A percentile compares a stretch with the other conserved stretches of the same genome.
Evolutionary conservation across 1,140 invertebrate genomes (phyloP).

Genomic region (Luehdorfia chinensis): DNA sequence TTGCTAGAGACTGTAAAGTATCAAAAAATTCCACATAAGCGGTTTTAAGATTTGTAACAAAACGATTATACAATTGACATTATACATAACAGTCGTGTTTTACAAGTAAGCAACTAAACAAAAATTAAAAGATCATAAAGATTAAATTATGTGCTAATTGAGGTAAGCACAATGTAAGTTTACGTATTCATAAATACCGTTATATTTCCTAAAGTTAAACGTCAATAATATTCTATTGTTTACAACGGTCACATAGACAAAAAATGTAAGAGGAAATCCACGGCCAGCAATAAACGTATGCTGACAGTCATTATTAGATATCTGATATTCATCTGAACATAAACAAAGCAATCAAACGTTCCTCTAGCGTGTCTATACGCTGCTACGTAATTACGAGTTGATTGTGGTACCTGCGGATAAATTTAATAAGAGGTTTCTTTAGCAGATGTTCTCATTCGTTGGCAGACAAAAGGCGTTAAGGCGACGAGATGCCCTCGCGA

Average conservation of each 20-base stretch:
- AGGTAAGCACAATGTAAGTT: too few species aligned
- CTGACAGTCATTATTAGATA: slow-evolving; percentile 4
- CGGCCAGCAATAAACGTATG: neutral
- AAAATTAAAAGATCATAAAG: neutral
- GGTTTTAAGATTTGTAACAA: neutral
- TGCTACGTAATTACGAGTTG: slow-evolving; percentile 21
- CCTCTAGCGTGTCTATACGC: slow-evolving; percentile 16
- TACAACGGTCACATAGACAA: too few species aligned
- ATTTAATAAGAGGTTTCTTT: slow-evolving; percentile 41
- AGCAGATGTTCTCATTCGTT: slow-evolving; percentile 62
- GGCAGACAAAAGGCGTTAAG: slow-evolving; percentile 69
- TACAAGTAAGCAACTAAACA: neutral
- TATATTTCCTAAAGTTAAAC: too few species aligned
- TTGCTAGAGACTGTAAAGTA: neutral
- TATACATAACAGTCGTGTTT: neutral
- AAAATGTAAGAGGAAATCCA: neutral
- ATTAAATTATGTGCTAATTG: too few species aligned
- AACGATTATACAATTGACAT: neutral
- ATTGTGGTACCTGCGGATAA: slow-evolving; percentile 22
- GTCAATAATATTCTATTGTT: too few species aligned
- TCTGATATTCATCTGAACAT: slow-evolving; percentile 19
- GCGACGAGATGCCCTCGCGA: slow-evolving; percentile 57
- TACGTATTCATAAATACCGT: too few species aligned
- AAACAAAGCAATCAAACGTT: slow-evolving; percentile 24
- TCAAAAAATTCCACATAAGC: neutral